Base-by-base conservation (phyloP, 92 coral and sea anemone genomes). In the Phymanthus crucifer region DNA sequence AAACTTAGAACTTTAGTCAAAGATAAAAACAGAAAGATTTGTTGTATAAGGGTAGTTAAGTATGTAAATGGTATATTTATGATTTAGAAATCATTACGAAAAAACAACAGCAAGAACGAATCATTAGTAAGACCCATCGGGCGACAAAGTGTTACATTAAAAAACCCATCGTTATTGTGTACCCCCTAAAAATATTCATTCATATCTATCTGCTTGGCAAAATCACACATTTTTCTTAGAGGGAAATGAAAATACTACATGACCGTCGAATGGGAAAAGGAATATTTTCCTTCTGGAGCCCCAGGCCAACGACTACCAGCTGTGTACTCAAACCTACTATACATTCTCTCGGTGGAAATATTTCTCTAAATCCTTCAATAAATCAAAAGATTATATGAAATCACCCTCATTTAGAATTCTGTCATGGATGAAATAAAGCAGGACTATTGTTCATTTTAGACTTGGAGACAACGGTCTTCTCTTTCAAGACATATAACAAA, bases 221-320 rank as follows among this genome's bases (percentile, higher is more conserved):
- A 54, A 21, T 54, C 64, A 54, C 64, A 54, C 64, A 61, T 61
- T 24, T 61, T 61, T 27, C 68, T 24, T 61, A 61, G 68, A 61
- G 12, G 29, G 33, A 61, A 18, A 3, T 33, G 13, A 61, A 43
- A 61, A 61, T 61, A 23, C 33, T 61, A 27, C n/a, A n/a, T 29
- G 34, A 27, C 34, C 26, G 29, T 24, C 35, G 33, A 24, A 61
- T 61, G 68, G 68, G 68, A 61, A 33, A 61, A 43, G 48, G 48
- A 43, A 13, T 34, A 29, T 61, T 61, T 61, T 61, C 33, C 29
- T 23, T 61, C 68, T 29, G 26, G 68, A 61, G 68, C 34, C 35
- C 13, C 34, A 29, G 68, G 68, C 34, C 68, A 24, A 61, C 7
- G 23, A 12, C 34, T 12, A 61, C 68, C 68, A 61, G 68, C 68